Base-by-base conservation (phyloP, 2,797 vertebrate species). In the Mus caroli region DNA sequence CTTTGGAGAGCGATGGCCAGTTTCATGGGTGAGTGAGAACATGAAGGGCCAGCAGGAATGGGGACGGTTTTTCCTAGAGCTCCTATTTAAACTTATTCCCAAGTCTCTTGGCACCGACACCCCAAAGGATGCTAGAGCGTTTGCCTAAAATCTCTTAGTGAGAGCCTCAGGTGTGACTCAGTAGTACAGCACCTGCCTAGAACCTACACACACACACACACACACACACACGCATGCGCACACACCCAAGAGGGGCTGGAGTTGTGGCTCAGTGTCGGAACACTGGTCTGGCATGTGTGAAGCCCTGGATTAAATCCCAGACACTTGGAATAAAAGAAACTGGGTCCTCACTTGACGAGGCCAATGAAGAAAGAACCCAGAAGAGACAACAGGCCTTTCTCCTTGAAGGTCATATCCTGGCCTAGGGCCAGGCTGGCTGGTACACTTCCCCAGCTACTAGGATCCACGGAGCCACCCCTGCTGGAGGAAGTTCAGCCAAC, bases 31-130 rank as follows among this genome's bases (percentile, higher is more conserved):
- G 6, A 26, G 37, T 26, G 71, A 56, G 31, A 52, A 84, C 56
- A 67, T 3, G 4, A 67, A 0, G 26, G 7, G 24, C 60, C 40
- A 13, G 56, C 0, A 3, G 52, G n/a, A 46, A 56, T 1, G 2
- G 34, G 37, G 22, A 34, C n/a, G 0, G 0, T 22, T 54, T 56
- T 64, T 20, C n/a, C 67, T 58, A 34, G 46, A 6, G 43, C 52
- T 7, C 28, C n/a, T 43, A 17, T 31, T 37, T 3, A 17, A 60
- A 67, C 31, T 34, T 13, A 43, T 69, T 60, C 73, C 40, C 28
- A 12, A 34, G 50, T 50, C 19, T 69, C 82, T 46, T 9, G 56
- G 31, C 52, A 15, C 12, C 50, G 1, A 64, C 85, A 88, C 11
- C 78, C 46, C 6, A 46, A 46, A 46, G 37, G 14, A n/a, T 26